A percentile compares a stretch with the other conserved stretches of the same genome.
Conservation (phyloP, 2,797 vertebrate species). For the Sebastolobus altivelis region DNA sequence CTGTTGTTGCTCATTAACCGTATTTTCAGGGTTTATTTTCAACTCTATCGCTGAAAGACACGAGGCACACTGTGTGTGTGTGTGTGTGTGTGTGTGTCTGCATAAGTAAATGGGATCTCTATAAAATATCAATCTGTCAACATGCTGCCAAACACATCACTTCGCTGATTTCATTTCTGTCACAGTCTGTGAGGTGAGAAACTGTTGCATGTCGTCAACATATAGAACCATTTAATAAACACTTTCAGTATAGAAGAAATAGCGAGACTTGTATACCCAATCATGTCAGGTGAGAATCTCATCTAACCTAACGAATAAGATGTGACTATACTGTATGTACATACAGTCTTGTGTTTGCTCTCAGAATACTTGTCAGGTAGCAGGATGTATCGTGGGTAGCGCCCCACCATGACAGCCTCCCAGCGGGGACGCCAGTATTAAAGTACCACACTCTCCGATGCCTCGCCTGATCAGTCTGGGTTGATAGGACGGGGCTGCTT, state of each 20-base stretch:
- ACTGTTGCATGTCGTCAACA: neutral
- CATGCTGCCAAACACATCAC: slow-evolving; percentile 15
- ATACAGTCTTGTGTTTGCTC: slow-evolving; percentile 17
- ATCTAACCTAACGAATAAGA: neutral
- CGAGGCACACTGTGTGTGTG: slow-evolving; percentile 76
- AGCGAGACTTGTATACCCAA: neutral
- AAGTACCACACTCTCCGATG: slow-evolving; percentile 64
- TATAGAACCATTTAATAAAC: slow-evolving; percentile 4
- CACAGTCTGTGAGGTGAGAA: slow-evolving; percentile 1
- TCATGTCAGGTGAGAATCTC: slow-evolving; percentile 13
- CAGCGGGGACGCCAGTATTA: slow-evolving; percentile 62
- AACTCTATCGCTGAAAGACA: slow-evolving; percentile 79
- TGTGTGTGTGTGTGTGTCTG: slow-evolving; percentile 81
- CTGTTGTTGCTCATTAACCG: slow-evolving; percentile 40
- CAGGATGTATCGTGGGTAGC: slow-evolving; percentile 44
- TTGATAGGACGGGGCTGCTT: slow-evolving; percentile 64
- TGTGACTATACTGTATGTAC: slow-evolving; percentile 18
- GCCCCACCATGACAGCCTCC: slow-evolving; percentile 48
- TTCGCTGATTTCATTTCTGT: neutral
- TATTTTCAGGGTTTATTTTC: slow-evolving; percentile 81
- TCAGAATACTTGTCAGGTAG: slow-evolving; percentile 44
- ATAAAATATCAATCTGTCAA: slow-evolving; percentile 1
- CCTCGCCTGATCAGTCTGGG: slow-evolving; percentile 70
- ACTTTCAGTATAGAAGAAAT: neutral
- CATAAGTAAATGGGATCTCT: slow-evolving; percentile 53